Evolutionary conservation across 2,888 invertebrate species (phyloP).

Genomic region (Nomada ruficornis): DNA sequence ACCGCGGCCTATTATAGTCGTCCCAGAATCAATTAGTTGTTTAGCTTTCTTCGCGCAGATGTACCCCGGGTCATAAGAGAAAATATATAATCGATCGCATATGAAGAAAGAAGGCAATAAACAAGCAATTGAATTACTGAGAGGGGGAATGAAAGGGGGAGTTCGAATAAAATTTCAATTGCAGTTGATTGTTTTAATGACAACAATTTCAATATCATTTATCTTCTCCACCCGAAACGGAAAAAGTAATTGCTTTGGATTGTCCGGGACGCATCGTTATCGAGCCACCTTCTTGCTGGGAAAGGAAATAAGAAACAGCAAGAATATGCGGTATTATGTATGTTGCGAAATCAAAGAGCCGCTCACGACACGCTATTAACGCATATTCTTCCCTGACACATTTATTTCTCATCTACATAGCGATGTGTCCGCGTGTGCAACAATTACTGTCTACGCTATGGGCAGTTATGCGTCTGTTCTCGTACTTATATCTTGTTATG

Average conservation of each 20-base stretch:
- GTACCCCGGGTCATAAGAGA: too few species aligned
- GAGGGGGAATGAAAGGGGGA: too few species aligned
- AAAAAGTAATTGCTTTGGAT: background rate
- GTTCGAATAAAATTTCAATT: too few species aligned
- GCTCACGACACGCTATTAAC: slow-evolving; percentile 53
- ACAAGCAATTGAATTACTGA: too few species aligned
- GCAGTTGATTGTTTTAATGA: too few species aligned
- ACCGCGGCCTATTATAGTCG: too few species aligned
- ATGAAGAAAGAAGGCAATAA: too few species aligned
- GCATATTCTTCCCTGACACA: slow-evolving; percentile 56
- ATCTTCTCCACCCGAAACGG: background rate
- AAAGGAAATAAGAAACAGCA: slow-evolving; percentile 21
- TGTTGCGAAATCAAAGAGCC: slow-evolving; percentile 54
- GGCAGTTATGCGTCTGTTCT: slow-evolving; percentile 23
- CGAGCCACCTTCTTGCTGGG: background rate
- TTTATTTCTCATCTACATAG: slow-evolving; percentile 64
- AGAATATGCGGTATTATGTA: slow-evolving; percentile 15
- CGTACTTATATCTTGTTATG: slow-evolving; percentile 31
- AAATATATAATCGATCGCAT: too few species aligned
- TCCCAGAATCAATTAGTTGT: too few species aligned
- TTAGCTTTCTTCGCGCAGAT: too few species aligned
- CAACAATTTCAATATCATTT: too few species aligned
- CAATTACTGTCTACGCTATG: slow-evolving; percentile 51
- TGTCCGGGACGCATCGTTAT: slow-evolving; percentile 3
- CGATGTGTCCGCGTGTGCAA: slow-evolving; percentile 39